Percentiles rank a stretch among this genome's conserved stretches.
Conservation (phyloP, 1,140 invertebrate genomes). For the Meloidogyne chitwoodi region DNA sequence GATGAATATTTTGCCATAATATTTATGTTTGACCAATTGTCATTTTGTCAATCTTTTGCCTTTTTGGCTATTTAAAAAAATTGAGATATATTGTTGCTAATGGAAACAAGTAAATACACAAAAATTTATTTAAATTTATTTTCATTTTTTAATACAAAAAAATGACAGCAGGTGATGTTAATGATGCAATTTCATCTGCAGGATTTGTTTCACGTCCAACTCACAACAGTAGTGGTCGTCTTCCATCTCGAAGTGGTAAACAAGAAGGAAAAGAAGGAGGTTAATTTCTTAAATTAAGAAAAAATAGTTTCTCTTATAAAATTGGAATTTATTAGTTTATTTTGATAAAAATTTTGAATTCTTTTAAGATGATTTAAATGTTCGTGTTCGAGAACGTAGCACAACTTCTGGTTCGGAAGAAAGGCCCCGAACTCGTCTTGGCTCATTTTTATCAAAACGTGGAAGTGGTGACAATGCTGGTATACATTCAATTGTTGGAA, state of each 20-base stretch:
- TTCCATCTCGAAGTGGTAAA: neutral
- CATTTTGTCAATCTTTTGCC: too few relatives aligned
- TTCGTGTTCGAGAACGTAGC: slow-evolving; percentile 20
- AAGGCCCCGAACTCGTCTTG: slow-evolving; percentile 15
- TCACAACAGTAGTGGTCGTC: neutral
- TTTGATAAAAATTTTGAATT: too few relatives aligned
- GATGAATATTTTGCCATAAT: too few relatives aligned
- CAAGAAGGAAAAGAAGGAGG: neutral
- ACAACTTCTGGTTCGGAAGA: neutral
- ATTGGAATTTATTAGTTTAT: too few relatives aligned
- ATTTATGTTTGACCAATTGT: too few relatives aligned
- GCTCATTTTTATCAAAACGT: slow-evolving; percentile 13
- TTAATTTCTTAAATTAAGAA: too few relatives aligned
- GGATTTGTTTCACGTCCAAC: neutral
- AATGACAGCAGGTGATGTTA: neutral
- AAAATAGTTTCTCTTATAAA: too few relatives aligned
- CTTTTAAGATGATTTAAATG: slow-evolving; percentile 12
- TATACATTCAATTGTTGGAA: neutral
- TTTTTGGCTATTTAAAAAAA: too few relatives aligned
- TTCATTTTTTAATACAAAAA: neutral
- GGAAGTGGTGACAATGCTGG: neutral
- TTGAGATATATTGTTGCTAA: too few relatives aligned
- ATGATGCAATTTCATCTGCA: neutral
- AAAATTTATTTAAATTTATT: too few relatives aligned
- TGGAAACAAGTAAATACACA: too few relatives aligned